These are phyloP conservation scores for Sapajus apella DNA, from an alignment of 2,113 vertebrate species.

Conservation along the genomic window DNA sequence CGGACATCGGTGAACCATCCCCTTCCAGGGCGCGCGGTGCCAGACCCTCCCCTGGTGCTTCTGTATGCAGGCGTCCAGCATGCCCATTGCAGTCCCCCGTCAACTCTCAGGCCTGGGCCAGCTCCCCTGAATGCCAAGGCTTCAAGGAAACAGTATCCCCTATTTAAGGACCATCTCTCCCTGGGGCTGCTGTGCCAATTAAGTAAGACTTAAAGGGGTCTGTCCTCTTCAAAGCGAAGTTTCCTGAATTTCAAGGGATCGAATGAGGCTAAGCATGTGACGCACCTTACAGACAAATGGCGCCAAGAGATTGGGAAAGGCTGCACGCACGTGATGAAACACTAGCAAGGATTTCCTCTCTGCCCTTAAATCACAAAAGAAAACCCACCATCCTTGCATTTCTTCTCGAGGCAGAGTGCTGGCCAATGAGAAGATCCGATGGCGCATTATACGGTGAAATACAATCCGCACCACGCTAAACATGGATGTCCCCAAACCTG, in stretches of 20 bases:
- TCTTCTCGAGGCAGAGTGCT: not conserved
- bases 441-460: rapidly evolving
- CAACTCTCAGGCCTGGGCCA: not conserved
- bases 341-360: not conserved
- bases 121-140: not conserved
- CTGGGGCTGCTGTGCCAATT: not conserved
- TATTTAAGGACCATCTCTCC: not conserved
- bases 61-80: not conserved
- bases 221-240: not conserved
- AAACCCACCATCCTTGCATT: rapidly evolving
- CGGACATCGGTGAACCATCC: not conserved
- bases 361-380: not conserved
- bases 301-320: not conserved
- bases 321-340: rapidly evolving
- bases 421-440: not conserved
- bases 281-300: not conserved
- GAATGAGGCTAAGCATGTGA: slow-evolving; percentile 25
- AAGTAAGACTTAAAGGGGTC: slow-evolving; percentile 24
- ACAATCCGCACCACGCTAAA: not conserved
- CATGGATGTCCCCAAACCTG: too few species aligned
- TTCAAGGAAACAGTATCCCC: not conserved
- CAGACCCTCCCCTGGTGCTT: not conserved
- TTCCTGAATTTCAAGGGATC: not conserved
- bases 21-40: not conserved
- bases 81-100: not conserved